Percentiles rank a stretch among this genome's conserved stretches.
These are phyloP conservation scores for Drosophila colorata DNA, from an alignment of 2,888 invertebrate genomes.

Conservation along the genomic window DNA sequence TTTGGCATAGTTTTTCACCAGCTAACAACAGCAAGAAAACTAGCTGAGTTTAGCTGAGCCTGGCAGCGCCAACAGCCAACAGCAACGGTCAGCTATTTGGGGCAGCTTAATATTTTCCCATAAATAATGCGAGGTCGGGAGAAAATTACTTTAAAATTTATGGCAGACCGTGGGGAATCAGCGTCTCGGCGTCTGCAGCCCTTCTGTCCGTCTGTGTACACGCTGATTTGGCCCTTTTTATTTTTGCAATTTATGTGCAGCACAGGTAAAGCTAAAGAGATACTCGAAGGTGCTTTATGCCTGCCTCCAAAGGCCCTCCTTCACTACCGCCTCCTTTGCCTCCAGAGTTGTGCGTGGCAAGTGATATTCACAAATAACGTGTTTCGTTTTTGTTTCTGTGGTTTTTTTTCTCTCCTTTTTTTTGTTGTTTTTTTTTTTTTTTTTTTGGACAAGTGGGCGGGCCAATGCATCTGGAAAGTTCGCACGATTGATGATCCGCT, in stretches of 20 bases:
- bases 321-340: not conserved
- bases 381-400: slow-evolving; percentile 25
- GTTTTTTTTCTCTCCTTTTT: slow-evolving; percentile 1
- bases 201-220: slow-evolving; percentile 27
- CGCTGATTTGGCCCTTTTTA: slow-evolving; percentile 79
- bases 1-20: slow-evolving; percentile 55
- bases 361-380: slow-evolving; percentile 68
- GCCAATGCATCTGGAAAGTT: slow-evolving; percentile 68
- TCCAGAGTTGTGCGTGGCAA: slow-evolving; percentile 42
- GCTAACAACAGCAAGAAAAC: not conserved
- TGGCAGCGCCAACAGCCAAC: slow-evolving; percentile 6
- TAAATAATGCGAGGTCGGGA: slow-evolving; percentile 75
- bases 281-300: slow-evolving; percentile 29
- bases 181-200: not conserved
- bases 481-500: slow-evolving; percentile 79
- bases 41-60: not conserved
- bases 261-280: slow-evolving; percentile 44
- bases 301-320: slow-evolving; percentile 4
- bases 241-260: slow-evolving; percentile 71
- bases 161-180: slow-evolving; percentile 58
- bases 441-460: slow-evolving; percentile 65
- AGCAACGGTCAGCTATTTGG: slow-evolving; percentile 53
- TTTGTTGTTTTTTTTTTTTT: not conserved
- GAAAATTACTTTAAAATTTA: slow-evolving; percentile 82
- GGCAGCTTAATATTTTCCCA: slow-evolving; percentile 75